Base-by-base conservation (phyloP, 2,113 vertebrate genomes). In the Strix uralensis region DNA sequence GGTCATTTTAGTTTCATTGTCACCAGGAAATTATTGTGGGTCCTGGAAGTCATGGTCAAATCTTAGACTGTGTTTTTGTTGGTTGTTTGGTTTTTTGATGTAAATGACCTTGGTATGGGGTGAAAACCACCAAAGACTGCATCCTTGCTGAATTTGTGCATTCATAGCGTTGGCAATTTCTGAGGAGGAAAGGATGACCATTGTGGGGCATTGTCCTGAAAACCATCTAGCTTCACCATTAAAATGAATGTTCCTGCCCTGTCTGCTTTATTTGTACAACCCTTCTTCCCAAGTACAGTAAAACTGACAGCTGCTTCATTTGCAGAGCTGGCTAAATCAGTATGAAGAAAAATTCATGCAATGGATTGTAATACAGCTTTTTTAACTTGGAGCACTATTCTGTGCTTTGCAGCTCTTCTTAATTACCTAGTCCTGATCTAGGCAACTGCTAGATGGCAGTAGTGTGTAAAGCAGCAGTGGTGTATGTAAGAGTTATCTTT, bases 381-480 rank as follows among this genome's bases (percentile, higher is more conserved):
- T 59, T 79, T 12, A 63, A 52, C n/a, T 44, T 78, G 30, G 8
- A 40, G 5, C 17, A 10, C 13, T 61, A 2, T 46, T 72, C 59
- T 10, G 3, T 91, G 55, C 18, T 46, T 81, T 83, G 29, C 15
- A 69, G 13, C 7, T 72, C 46, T 15, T 63, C 9, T 32, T 61
- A 15, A 21, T 81, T 82, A 21, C 4, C 8, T 70, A 38, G 65
- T 91, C 30, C 15, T 88, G 17, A 42, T 81, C 19, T 36, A 30
- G 16, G 13, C 23, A 73, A 19, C 96, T 94, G 73, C 94, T 96
- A 96, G 96, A 75, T 96, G 97, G 97, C 55, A 85, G 94, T 66
- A 86, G 77, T 75, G 65, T 75, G 94, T 96, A 62, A 84, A 73
- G 80, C 72, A 73, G 80, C 72, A 92, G 21, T 21, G 10, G 38